phyloP scores from a whole-genome alignment of 2,888 invertebrate genomes.

The Cantharis nigra region DNA sequence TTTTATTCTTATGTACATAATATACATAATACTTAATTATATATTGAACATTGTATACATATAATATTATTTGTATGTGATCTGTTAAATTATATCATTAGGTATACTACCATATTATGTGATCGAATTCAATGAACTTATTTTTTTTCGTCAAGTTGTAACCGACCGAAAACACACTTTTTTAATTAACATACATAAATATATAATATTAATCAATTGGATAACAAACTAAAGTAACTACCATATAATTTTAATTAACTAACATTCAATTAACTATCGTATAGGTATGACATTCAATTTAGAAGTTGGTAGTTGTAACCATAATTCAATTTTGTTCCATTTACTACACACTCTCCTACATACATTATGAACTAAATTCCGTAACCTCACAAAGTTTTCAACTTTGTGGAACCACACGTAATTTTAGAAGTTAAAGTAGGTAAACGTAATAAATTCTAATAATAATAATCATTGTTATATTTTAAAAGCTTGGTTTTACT shows the following conservation, averaged over 20 bases:
- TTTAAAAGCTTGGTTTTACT: neutral
- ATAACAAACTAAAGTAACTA: neutral
- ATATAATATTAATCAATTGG: neutral
- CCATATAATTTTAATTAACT: neutral
- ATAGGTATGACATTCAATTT: constrained; percentile 13
- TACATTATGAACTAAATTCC: constrained; percentile 11
- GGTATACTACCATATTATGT: too few species aligned
- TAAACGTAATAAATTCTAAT: constrained; percentile 1
- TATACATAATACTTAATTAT: too few species aligned
- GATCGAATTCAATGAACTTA: too few species aligned
- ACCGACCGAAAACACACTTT: too few species aligned
- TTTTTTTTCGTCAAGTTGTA: too few species aligned
- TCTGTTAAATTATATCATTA: too few species aligned
- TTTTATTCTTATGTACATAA: too few species aligned
- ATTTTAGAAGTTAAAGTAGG: constrained; percentile 1
- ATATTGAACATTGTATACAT: too few species aligned
- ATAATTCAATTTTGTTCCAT: constrained; percentile 18
- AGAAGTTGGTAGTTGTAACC: constrained; percentile 4
- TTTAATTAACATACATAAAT: too few species aligned
- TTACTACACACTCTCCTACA: constrained; percentile 10
- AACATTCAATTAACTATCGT: neutral
- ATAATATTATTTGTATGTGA: too few species aligned
- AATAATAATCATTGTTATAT: neutral
- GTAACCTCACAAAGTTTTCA: constrained; percentile 14
- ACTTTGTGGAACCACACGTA: constrained; percentile 1